phyloP scores from a whole-genome alignment of 2,113 vertebrate species.

The Anoplopoma fimbria region DNA sequence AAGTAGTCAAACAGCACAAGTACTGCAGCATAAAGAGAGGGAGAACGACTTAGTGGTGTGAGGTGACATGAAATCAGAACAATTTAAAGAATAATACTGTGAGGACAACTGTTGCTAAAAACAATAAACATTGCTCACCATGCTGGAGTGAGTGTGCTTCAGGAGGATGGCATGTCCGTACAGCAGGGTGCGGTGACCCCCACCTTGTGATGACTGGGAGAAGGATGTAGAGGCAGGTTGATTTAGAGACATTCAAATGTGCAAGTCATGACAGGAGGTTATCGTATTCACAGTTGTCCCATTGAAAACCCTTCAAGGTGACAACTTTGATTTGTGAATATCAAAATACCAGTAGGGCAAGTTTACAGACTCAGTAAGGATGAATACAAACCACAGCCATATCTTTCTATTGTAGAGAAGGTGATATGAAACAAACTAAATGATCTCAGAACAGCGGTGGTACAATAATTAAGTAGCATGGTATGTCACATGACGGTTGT shows the following conservation, averaged over 20 bases:
- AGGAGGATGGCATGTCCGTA: slow-evolving; percentile 94
- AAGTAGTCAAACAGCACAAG: slow-evolving; percentile 92
- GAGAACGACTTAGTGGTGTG: neutral
- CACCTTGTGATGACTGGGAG: slow-evolving; percentile 91
- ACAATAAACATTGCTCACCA: slow-evolving; percentile 85
- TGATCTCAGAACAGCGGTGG: neutral
- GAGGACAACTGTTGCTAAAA: neutral
- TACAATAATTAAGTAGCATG: neutral
- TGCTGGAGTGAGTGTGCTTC: slow-evolving; percentile 91
- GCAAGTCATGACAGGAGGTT: neutral
- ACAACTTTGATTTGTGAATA: neutral
- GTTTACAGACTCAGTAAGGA: neutral
- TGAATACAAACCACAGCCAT: neutral
- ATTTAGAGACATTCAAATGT: slow-evolving; percentile 21
- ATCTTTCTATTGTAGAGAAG: neutral
- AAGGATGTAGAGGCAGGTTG: neutral
- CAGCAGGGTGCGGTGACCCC: slow-evolving; percentile 91
- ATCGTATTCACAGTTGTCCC: neutral
- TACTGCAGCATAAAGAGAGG: slow-evolving; percentile 81
- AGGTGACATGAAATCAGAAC: neutral
- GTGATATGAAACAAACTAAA: neutral
- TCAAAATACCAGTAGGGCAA: neutral
- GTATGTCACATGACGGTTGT: neutral
- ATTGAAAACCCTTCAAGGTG: neutral
- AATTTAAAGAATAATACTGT: neutral